Evolutionary conservation across 2,888 invertebrate genomes (phyloP), one percentile per base, ranked within the genome.

Genomic region (Dasypolia templi): DNA sequence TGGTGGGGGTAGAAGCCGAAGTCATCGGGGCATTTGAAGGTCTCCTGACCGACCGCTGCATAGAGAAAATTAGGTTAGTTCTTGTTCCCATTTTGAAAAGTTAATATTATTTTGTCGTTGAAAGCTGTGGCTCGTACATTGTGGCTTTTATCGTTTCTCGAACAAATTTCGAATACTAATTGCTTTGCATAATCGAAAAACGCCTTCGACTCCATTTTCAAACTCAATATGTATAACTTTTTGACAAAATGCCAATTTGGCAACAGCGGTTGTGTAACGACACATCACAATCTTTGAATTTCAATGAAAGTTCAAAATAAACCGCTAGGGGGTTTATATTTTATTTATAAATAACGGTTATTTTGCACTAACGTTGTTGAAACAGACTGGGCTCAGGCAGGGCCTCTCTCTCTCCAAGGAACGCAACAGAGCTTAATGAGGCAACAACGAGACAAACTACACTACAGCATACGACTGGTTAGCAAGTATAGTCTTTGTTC

Each of bases 1-100:
- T 98, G 97, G 95, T 99, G 99, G 75, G 99, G 98, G 96, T 99
- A 99, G 97, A 99, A 99, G 49, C 99, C 99, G 93, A 98, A 99
- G 93, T 99, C 99, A 92, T 99, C 98, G 49, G 99, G 99, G 91
- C 99, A 99, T 96, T 99, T 98, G 97, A 99, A 99, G 91, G 96
- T 97, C 86, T 98, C 98, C 95, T 98, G 98, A 87, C 97, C 98
- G 91, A 97, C 96, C 90, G 97, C 97, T 98, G 96, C 53, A 95
- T 96, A 89, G 84, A 90, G 87, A 89, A 82, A 7, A 69, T 6
- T 22, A 17, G 12, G 69, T 86, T 79, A 86, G 22, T 26, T 55
- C 49, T 53, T 22, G 56, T 12, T 61, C 5, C 9, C 2, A 46
- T 44, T 19, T 19, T 62, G 4, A 61, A 51, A 69, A 53, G 9